Percentiles rank a stretch among this genome's conserved stretches.
Evolutionary conservation across 2,797 vertebrate genomes (phyloP).

Genomic region (Lemur catta): DNA sequence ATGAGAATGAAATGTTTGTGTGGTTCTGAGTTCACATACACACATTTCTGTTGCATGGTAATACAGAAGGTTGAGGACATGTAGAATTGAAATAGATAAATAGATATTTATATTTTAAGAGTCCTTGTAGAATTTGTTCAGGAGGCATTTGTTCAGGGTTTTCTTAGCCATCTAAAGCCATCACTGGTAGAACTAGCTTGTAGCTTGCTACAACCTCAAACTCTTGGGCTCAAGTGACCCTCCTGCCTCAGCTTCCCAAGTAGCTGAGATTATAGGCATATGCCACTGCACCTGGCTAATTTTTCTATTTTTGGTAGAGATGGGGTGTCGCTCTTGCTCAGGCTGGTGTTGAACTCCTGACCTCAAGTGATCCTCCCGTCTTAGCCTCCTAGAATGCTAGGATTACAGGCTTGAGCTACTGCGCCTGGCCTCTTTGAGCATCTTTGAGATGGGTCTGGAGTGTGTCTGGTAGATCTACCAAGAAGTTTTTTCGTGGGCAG

Average conservation of each 20-base stretch:
- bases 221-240: neutral
- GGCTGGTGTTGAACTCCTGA: neutral
- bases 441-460: too few species aligned
- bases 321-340: neutral
- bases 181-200: neutral
- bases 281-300: accelerated
- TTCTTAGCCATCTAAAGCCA: neutral
- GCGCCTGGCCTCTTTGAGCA: too few species aligned
- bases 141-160: conserved; percentile 6
- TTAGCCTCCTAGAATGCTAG: neutral
- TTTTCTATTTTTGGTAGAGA: neutral
- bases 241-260: neutral
- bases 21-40: neutral
- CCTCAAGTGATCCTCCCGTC: neutral
- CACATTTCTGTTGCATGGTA: neutral
- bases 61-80: neutral
- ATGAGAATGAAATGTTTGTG: neutral
- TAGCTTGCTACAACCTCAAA: neutral
- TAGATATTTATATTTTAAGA: conserved; percentile 21
- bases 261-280: neutral
- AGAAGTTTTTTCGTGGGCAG: too few species aligned
- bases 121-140: neutral
- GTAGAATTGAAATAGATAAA: neutral
- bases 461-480: too few species aligned
- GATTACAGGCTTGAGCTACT: neutral